These are phyloP conservation scores for Aldabrachelys gigantea DNA, from an alignment of 2,113 vertebrate species.

Conservation along the genomic window DNA sequence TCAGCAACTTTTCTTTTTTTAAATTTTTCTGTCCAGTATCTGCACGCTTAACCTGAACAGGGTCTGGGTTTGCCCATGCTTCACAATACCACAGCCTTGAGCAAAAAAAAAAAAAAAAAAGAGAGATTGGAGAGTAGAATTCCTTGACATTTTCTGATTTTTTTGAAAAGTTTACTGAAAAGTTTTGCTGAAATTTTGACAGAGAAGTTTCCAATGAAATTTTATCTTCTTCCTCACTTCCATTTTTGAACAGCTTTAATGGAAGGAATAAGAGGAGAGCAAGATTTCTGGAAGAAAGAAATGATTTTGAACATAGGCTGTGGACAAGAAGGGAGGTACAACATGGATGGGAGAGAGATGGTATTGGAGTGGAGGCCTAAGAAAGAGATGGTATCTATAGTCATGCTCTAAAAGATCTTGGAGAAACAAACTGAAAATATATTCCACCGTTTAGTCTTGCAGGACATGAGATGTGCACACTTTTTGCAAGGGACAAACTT, in stretches of 20 bases:
- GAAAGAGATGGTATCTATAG: background rate
- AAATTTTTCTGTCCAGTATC: background rate
- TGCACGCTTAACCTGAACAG: background rate
- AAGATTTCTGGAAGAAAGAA: background rate
- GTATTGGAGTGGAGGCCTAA: background rate
- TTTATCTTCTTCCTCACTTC: conserved; percentile 1
- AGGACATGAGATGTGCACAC: accelerated
- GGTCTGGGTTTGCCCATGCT: background rate
- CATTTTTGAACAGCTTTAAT: accelerated
- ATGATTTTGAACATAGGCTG: background rate
- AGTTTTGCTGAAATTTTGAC: background rate
- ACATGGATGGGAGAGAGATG: background rate
- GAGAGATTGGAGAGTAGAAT: background rate
- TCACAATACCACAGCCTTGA: background rate
- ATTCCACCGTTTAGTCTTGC: background rate
- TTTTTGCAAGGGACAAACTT: background rate
- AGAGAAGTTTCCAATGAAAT: background rate
- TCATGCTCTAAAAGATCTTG: background rate
- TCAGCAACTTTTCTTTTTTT: accelerated
- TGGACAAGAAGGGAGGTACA: background rate
- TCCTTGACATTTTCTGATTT: background rate
- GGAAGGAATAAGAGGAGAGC: background rate
- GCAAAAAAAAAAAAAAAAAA: background rate
- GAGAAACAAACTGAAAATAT: background rate
- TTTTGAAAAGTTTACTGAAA: background rate